Percentiles rank a stretch among this genome's conserved stretches.
phyloP scores from a whole-genome alignment of 2,888 invertebrate genomes.

The Muschampia plurimacula region DNA sequence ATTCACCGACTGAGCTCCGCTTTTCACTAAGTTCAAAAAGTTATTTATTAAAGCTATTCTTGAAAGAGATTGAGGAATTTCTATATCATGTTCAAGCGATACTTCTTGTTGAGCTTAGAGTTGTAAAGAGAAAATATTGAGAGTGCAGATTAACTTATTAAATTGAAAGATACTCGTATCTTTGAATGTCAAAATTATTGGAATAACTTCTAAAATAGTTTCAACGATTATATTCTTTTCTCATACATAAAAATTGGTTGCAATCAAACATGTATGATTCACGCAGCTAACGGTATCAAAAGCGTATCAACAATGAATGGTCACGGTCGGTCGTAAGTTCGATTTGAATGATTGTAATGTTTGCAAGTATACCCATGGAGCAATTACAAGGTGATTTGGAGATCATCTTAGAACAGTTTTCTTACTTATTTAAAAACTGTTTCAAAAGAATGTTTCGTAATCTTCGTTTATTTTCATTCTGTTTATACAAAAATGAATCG shows the following conservation, averaged over 20 bases:
- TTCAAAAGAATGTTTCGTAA: not conserved
- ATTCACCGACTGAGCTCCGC: constrained; percentile 41
- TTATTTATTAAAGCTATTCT: constrained; percentile 47
- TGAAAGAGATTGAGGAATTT: constrained; percentile 29
- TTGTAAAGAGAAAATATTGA: not conserved
- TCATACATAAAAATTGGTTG: constrained; percentile 15
- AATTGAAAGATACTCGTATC: not conserved
- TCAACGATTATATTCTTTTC: not conserved
- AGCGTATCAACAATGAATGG: constrained; percentile 43
- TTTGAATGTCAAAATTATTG: not conserved
- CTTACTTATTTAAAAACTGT: constrained; percentile 43
- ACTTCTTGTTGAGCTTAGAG: not conserved
- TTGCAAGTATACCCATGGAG: constrained; percentile 57
- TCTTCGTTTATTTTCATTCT: too few species aligned
- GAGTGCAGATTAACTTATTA: constrained; percentile 5
- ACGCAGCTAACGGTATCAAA: constrained; percentile 43
- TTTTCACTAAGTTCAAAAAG: constrained; percentile 45
- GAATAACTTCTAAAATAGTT: not conserved
- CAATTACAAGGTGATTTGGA: constrained; percentile 59
- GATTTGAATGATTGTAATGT: constrained; percentile 52
- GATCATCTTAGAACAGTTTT: constrained; percentile 52
- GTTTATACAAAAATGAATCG: too few species aligned
- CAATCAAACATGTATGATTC: constrained; percentile 30
- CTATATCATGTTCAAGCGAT: constrained; percentile 27
- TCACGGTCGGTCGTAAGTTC: constrained; percentile 41